phyloP scores from a whole-genome alignment of 2,113 vertebrate genomes.

The Odocoileus hemionus region DNA sequence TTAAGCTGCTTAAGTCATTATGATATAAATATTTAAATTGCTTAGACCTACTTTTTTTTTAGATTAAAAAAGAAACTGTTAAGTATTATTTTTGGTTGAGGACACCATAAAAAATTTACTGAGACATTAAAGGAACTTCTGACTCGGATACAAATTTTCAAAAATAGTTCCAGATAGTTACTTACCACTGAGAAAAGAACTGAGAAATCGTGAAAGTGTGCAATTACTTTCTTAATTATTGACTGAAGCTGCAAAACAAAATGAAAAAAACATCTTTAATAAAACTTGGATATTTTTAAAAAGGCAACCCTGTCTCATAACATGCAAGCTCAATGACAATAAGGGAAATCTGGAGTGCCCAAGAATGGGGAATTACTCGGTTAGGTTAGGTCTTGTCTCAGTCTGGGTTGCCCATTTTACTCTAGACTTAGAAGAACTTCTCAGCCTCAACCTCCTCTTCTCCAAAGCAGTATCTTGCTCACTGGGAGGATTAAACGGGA shows the following conservation, averaged over 20 bases:
- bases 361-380: neutral
- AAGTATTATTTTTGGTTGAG: neutral
- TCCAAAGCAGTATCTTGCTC: neutral
- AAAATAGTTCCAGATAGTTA: constrained; percentile 41
- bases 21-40: neutral
- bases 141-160: neutral
- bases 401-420: neutral
- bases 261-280: neutral
- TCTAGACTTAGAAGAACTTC: neutral
- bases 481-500: neutral
- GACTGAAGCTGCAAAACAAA: constrained; percentile 88
- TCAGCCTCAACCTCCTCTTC: neutral
- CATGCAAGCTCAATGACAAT: neutral
- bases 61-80: neutral
- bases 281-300: neutral
- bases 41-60: neutral
- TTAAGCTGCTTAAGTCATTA: neutral
- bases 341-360: neutral
- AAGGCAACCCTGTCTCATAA: neutral
- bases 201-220: constrained; percentile 94
- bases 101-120: neutral
- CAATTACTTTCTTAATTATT: constrained; percentile 93
- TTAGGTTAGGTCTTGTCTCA: neutral
- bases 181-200: constrained; percentile 97
- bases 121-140: neutral